Evolutionary conservation across 2,888 invertebrate species (phyloP).

Genomic region (Catocala nupta): DNA sequence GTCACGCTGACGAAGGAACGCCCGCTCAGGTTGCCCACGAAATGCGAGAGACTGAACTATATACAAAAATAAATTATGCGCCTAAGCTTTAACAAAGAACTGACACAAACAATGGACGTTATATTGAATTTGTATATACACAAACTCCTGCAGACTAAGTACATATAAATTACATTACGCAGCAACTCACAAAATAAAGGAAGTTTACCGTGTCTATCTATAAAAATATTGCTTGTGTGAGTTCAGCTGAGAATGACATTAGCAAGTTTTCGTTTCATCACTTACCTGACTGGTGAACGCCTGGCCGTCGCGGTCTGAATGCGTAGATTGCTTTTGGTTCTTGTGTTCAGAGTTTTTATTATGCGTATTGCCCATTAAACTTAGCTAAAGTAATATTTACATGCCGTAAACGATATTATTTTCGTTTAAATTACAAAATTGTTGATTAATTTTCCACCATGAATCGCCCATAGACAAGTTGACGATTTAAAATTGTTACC

Average conservation of each 20-base stretch:
- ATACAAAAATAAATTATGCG: constrained; percentile 67
- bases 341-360: constrained; percentile 70
- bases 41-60: constrained; percentile 87
- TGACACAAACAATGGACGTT: constrained; percentile 46
- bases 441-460: constrained; percentile 64
- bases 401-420: constrained; percentile 47
- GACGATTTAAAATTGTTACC: constrained; percentile 17
- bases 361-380: constrained; percentile 84
- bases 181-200: constrained; percentile 61
- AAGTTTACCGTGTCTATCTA: constrained; percentile 55
- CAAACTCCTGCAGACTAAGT: constrained; percentile 40
- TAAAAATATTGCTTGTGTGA: constrained; percentile 76
- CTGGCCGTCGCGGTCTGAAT: constrained; percentile 75
- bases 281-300: constrained; percentile 83
- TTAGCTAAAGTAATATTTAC: constrained; percentile 50
- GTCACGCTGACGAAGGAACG: constrained; percentile 87
- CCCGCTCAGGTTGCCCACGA: constrained; percentile 88
- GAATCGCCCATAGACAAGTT: constrained; percentile 61
- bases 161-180: constrained; percentile 54
- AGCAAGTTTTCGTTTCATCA: constrained; percentile 81
- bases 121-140: constrained; percentile 27
- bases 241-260: constrained; percentile 86
- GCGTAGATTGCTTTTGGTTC: constrained; percentile 68
- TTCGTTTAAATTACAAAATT: constrained; percentile 54
- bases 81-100: constrained; percentile 59